phyloP scores from a whole-genome alignment of 2,888 invertebrate species.

The Apamea sordens region DNA sequence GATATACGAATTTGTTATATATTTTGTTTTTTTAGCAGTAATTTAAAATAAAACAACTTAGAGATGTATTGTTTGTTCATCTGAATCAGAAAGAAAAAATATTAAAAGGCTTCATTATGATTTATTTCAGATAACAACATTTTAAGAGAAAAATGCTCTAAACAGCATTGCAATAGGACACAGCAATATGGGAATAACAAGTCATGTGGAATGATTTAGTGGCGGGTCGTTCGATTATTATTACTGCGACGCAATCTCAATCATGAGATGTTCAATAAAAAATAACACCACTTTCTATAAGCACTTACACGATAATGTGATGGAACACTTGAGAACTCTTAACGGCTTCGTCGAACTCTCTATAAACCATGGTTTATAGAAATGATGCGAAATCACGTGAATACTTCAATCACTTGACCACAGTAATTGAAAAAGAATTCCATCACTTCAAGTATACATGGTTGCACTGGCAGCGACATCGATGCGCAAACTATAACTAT shows the following conservation, averaged over 20 bases:
- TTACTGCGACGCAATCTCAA: slow-evolving; percentile 23
- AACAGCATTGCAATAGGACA: too few relatives aligned
- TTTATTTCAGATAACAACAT: too few relatives aligned
- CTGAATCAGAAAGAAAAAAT: too few relatives aligned
- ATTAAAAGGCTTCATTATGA: too few relatives aligned
- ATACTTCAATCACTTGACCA: slow-evolving; percentile 1
- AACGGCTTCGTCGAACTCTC: slow-evolving; percentile 25
- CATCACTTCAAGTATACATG: background rate
- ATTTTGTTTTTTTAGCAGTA: too few relatives aligned
- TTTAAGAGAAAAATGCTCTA: too few relatives aligned
- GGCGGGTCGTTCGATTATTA: slow-evolving; percentile 14
- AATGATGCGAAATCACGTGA: background rate
- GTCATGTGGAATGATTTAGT: slow-evolving; percentile 9
- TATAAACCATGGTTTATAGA: background rate
- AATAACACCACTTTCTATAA: slow-evolving; percentile 47
- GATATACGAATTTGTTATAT: too few relatives aligned
- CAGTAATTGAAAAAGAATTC: slow-evolving; percentile 1
- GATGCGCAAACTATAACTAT: background rate
- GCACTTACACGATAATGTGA: slow-evolving; percentile 36
- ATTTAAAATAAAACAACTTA: too few relatives aligned
- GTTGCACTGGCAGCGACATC: background rate
- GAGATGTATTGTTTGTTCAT: too few relatives aligned
- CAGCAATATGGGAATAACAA: slow-evolving; percentile 1
- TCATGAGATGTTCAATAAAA: slow-evolving; percentile 55
- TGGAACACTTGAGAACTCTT: slow-evolving; percentile 20